phyloP scores from a whole-genome alignment of 2,888 invertebrate species.

The Pimpla rufipes region DNA sequence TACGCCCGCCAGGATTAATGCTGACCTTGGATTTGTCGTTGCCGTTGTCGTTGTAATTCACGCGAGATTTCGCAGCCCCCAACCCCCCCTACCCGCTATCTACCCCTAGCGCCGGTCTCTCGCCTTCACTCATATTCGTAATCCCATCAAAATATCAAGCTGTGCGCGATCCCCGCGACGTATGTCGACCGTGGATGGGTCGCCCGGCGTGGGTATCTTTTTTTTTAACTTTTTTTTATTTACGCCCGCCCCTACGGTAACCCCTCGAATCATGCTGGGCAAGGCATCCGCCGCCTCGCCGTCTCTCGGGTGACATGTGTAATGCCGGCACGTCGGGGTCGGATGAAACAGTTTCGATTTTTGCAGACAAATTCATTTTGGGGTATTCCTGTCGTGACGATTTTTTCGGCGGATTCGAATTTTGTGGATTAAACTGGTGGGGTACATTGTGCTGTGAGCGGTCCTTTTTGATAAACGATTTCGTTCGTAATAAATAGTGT shows the following conservation, averaged over 20 bases:
- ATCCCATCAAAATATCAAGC: conserved; percentile 55
- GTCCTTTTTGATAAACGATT: too few species aligned
- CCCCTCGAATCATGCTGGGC: background rate
- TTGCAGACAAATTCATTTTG: too few species aligned
- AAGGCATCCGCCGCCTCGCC: too few species aligned
- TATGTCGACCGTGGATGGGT: background rate
- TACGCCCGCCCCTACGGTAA: background rate
- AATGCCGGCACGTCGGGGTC: too few species aligned
- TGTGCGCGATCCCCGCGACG: conserved; percentile 1
- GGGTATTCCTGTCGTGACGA: too few species aligned
- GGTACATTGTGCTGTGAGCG: too few species aligned
- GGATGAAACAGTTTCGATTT: too few species aligned
- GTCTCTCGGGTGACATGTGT: too few species aligned
- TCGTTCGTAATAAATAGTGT: too few species aligned
- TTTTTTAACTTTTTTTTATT: background rate
- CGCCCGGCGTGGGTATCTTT: too few species aligned
- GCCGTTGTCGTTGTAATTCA: conserved; percentile 49
- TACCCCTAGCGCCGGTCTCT: background rate
- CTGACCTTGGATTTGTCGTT: conserved; percentile 61
- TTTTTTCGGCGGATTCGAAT: too few species aligned
- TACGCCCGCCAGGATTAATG: conserved; percentile 58
- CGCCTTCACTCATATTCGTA: conserved; percentile 56
- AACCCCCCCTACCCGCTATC: background rate
- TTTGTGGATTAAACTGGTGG: too few species aligned
- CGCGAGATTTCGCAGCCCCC: conserved; percentile 28